phyloP scores from a whole-genome alignment of 2,888 invertebrate genomes.

The Baronia brevicornis region DNA sequence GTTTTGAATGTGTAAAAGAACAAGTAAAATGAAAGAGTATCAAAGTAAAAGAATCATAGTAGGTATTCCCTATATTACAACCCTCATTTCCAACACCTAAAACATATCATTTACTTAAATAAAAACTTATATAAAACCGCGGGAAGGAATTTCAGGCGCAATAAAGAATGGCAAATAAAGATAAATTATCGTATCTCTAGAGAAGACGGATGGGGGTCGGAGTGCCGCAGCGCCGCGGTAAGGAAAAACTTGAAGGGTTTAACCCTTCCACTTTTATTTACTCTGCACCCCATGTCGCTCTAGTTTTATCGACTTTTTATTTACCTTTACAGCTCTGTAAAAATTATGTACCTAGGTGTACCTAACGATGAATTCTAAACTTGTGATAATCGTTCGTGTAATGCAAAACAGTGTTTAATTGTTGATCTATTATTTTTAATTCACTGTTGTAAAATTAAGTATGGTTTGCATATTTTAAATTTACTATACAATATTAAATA shows the following conservation, averaged over 20 bases:
- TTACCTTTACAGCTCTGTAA: slow-evolving; percentile 23
- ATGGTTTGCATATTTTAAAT: too few species aligned
- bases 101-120: slow-evolving; percentile 33
- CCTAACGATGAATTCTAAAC: not conserved
- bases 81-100: not conserved
- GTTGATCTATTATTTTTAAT: too few species aligned
- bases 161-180: slow-evolving; percentile 63
- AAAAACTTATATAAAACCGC: slow-evolving; percentile 53
- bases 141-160: slow-evolving; percentile 46
- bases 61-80: slow-evolving; percentile 1
- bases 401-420: too few species aligned
- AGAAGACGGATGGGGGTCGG: slow-evolving; percentile 60
- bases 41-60: too few species aligned
- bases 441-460: too few species aligned
- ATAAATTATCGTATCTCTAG: slow-evolving; percentile 65
- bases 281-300: slow-evolving; percentile 41
- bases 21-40: too few species aligned
- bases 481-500: too few species aligned
- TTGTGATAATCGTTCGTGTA: slow-evolving; percentile 33
- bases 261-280: slow-evolving; percentile 61
- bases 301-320: slow-evolving; percentile 52
- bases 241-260: slow-evolving; percentile 62
- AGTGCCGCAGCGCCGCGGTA: slow-evolving; percentile 30
- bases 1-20: too few species aligned
- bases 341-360: slow-evolving; percentile 11